Evolutionary conservation across 2,888 invertebrate species (phyloP), one percentile per base, ranked within the genome.

Genomic region (Zhengitettix transpicula): DNA sequence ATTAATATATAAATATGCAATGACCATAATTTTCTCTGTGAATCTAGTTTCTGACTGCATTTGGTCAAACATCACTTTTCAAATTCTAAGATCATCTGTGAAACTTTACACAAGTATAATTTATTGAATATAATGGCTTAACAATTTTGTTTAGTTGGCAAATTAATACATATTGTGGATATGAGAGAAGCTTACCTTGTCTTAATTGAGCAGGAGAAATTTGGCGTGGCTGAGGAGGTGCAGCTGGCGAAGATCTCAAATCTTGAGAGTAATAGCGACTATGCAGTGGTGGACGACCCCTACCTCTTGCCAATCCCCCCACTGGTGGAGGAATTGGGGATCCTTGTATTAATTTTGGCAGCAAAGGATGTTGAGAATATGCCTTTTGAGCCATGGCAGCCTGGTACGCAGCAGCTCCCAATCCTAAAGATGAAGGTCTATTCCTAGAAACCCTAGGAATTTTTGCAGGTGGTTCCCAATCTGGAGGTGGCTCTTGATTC

Each of bases 381-480:
- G 42, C 41, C 51, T 64, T 62, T 1, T 47, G 60, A 12, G 61
- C 55, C 62, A 64, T 56, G 17, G 77, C 72, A 65, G 77, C 78
- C 67, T 80, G 77, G 28, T 70, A 67, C 15, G 72, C 70, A 58
- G 76, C 67, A n/a, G 67, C 66, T 17, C 64, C 66, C 15, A 64
- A 56, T 16, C 61, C 61, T 42, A 61, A 42, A 54, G 56, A 42
- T 11, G 66, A 63, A 55, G 64, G 42, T 52, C 68, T 64, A 61
- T 65, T 72, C 58, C 77, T 73, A 60, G 72, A 70, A 68, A 86
- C 79, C 75, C 87, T 82, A 63, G 92, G 90, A 74, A 93, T 91
- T 74, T 94, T 93, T 8, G 93, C 93, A 1, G 94, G 94, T 1
- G 92, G 92, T 69, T 93, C 93, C 89, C 91, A 93, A 69, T 93